phyloP scores from a whole-genome alignment of 2,113 vertebrate species.

The Epinephelus moara region DNA sequence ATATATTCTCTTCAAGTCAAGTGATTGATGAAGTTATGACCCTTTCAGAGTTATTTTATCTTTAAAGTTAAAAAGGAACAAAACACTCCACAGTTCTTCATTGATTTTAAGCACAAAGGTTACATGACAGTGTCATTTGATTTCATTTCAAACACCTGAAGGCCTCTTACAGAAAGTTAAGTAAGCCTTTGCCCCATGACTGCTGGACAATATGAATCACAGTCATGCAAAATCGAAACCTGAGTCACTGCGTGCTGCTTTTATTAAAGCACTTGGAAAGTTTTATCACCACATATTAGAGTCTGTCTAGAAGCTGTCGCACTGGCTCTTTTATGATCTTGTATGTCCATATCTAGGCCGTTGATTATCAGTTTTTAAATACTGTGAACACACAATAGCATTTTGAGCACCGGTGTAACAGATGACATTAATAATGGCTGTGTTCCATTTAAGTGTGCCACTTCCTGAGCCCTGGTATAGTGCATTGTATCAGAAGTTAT shows the following conservation, averaged over 20 bases:
- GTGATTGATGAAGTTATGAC: neutral
- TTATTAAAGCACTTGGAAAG: neutral
- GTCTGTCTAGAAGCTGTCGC: neutral
- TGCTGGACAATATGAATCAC: slow-evolving; percentile 34
- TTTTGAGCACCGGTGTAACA: neutral
- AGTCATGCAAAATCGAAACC: slow-evolving; percentile 36
- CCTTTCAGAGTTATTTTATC: slow-evolving; percentile 1
- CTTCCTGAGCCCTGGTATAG: neutral
- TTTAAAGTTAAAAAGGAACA: neutral
- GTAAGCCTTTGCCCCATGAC: slow-evolving; percentile 50
- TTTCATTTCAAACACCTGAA: slow-evolving; percentile 4
- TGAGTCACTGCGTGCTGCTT: slow-evolving; percentile 10
- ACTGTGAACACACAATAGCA: neutral
- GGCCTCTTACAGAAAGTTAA: neutral
- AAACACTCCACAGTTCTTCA: neutral
- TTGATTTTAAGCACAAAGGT: slow-evolving; percentile 24
- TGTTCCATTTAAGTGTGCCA: neutral
- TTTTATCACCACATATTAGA: slow-evolving; percentile 10
- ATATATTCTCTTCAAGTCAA: neutral
- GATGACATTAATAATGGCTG: neutral
- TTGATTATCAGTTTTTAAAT: neutral
- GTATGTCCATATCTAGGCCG: neutral
- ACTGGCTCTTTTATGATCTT: slow-evolving; percentile 3
- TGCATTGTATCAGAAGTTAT: neutral
- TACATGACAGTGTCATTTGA: neutral